Percentiles rank a stretch among this genome's conserved stretches.
Evolutionary conservation across 1,140 invertebrate species (phyloP).

Genomic region (Drosophila nebulosa): DNA sequence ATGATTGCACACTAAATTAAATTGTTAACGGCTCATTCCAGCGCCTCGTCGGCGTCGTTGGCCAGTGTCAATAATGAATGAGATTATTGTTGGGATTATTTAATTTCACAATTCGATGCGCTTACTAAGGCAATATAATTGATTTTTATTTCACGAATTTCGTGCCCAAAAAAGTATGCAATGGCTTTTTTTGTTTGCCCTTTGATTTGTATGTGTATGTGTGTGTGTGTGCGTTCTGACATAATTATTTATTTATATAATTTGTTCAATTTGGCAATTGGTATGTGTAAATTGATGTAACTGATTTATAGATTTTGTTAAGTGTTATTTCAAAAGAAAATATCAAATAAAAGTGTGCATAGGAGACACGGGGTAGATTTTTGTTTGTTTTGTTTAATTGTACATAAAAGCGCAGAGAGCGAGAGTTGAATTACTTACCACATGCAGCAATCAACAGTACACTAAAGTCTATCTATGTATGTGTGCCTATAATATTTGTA

Average conservation of each 20-base stretch:
- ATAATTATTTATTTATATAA: background rate
- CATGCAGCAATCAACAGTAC: slow-evolving; percentile 52
- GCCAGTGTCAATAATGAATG: slow-evolving; percentile 27
- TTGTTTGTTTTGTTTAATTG: background rate
- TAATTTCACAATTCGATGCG: slow-evolving; percentile 34
- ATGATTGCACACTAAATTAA: slow-evolving; percentile 45
- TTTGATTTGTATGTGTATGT: too few relatives aligned
- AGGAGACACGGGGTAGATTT: too few relatives aligned
- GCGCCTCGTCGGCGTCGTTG: too few relatives aligned
- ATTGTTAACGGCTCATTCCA: slow-evolving; percentile 27
- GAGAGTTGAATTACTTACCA: slow-evolving; percentile 57
- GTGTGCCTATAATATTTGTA: background rate
- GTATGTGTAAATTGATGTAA: background rate
- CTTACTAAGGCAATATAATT: background rate
- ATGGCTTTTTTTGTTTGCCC: too few relatives aligned
- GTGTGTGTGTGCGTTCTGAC: background rate
- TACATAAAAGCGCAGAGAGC: background rate
- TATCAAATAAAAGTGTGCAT: background rate
- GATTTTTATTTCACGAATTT: slow-evolving; percentile 16
- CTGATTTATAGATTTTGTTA: background rate
- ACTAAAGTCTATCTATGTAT: background rate
- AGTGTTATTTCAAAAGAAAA: background rate
- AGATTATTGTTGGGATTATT: slow-evolving; percentile 44
- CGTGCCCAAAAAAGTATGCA: background rate
- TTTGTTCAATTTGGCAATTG: background rate